These are phyloP conservation scores for Notarius quadriscutis DNA, from an alignment of 2,113 vertebrate genomes.

Conservation along the genomic window DNA sequence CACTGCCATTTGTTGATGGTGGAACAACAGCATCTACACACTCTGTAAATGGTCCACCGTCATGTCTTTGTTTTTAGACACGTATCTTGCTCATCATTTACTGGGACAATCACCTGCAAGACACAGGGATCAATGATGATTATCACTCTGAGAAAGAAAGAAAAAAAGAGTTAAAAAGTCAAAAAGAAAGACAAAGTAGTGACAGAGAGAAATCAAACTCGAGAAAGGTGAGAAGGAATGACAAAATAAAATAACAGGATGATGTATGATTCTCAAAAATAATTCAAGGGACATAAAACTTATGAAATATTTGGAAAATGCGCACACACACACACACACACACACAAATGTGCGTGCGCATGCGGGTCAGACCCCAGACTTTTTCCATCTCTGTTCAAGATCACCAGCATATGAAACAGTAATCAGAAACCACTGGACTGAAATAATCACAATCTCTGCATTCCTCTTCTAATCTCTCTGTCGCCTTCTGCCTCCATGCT, in stretches of 20 bases:
- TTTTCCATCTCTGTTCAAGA: constrained; percentile 26
- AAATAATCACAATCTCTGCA: constrained; percentile 45
- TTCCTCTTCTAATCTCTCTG: constrained; percentile 48
- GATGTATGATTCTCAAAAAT: neutral
- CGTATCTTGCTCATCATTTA: constrained; percentile 53
- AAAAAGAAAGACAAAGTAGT: neutral
- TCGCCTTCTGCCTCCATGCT: constrained; percentile 57
- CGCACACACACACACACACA: constrained; percentile 40
- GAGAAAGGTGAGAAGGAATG: constrained; percentile 16
- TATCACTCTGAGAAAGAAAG: constrained; percentile 39
- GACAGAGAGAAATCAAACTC: neutral
- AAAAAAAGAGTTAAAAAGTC: neutral
- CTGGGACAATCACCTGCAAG: constrained; percentile 31
- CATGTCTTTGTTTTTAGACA: constrained; percentile 36
- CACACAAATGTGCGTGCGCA: neutral
- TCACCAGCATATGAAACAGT: constrained; percentile 29
- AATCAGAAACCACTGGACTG: constrained; percentile 49
- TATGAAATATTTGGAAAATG: neutral
- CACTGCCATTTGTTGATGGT: constrained; percentile 8
- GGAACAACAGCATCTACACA: constrained; percentile 40
- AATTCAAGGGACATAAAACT: neutral
- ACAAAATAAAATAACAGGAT: constrained; percentile 9
- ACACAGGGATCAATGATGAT: constrained; percentile 48
- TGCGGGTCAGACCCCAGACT: neutral
- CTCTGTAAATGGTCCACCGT: constrained; percentile 39